Base-by-base conservation (phyloP, 92 coral and sea anemone genomes). In the Metridium senile region DNA sequence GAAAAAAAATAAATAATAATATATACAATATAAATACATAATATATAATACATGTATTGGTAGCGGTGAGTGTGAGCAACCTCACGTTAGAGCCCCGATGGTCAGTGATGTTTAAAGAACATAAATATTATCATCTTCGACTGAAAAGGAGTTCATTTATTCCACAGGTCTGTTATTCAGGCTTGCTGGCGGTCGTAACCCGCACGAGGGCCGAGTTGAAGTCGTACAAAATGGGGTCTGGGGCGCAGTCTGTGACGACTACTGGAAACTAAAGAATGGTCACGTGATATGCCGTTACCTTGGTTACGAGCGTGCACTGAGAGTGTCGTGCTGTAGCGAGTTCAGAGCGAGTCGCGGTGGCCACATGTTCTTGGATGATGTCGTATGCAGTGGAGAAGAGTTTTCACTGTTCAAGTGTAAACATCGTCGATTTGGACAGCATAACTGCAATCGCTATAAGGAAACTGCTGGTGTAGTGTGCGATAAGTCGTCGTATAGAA, bases 171-270 rank as follows among this genome's bases (percentile, higher is more conserved):
- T 70, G 7, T 19, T 56, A 33, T 79, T 79, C 47, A 69, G 84
- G 2, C 62, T 79, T 30, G 70, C 76, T 67, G 84, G 70, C 25
- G 76, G 84, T 16, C 76, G 43, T 13, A 71, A 64, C 30, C 84
- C 84, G 1, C 74, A 54, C 34, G 84, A 79, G 13, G 85, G 89
- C 17, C 49, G 83, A 30, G 78, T 85, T 0, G 89, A 85, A 62
- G 82, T 85, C 39, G 49, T 63, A 26, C 39, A 67, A 32, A 69
- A 74, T 4, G 89, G 85, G 27, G 74, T 74, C 68, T 85, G 89
- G 89, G 89, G 85, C 45, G 68, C 85, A 32, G 77, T 85, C 33
- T 85, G 89, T 52, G 77, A 43, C 72, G 85, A 80, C 33, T 68
- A 74, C 61, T 85, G 89, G 89, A 84, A 79, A 47, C 65, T 75